Evolutionary conservation across 2,113 vertebrate species (phyloP).

Genomic region (Tupaia tana): DNA sequence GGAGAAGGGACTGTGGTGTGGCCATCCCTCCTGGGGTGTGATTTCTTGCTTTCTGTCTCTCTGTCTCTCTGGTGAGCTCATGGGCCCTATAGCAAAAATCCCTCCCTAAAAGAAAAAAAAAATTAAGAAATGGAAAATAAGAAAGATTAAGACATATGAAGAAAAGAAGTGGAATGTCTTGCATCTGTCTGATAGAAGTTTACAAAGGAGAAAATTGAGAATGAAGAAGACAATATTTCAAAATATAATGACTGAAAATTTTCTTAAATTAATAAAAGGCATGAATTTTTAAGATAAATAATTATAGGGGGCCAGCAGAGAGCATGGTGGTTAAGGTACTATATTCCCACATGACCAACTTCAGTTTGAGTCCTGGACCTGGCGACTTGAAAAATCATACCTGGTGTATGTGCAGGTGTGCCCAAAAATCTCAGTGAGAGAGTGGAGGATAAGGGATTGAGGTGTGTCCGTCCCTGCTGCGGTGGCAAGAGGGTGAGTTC

Average conservation of each 20-base stretch:
- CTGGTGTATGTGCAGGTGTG: no score
- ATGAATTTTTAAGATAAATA: conserved; percentile 23
- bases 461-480: no score
- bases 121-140: not conserved
- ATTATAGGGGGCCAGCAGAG: not conserved
- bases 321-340: not conserved
- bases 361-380: not conserved
- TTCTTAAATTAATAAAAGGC: conserved; percentile 22
- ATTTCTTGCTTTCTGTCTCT: no score
- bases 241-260: not conserved
- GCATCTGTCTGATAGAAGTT: not conserved
- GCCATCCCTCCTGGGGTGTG: no score
- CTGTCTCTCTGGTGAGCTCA: no score
- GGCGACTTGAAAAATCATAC: not conserved
- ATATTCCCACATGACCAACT: not conserved
- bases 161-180: not conserved
- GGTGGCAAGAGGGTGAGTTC: no score
- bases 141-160: not conserved
- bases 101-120: no score
- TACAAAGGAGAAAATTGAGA: not conserved
- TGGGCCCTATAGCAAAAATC: no score
- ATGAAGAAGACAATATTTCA: not conserved
- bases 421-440: no score
- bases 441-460: no score
- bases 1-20: no score